Evolutionary conservation across 2,113 vertebrate species (phyloP), one percentile per base, ranked within the genome.

Genomic region (Brienomyrus brachyistius): DNA sequence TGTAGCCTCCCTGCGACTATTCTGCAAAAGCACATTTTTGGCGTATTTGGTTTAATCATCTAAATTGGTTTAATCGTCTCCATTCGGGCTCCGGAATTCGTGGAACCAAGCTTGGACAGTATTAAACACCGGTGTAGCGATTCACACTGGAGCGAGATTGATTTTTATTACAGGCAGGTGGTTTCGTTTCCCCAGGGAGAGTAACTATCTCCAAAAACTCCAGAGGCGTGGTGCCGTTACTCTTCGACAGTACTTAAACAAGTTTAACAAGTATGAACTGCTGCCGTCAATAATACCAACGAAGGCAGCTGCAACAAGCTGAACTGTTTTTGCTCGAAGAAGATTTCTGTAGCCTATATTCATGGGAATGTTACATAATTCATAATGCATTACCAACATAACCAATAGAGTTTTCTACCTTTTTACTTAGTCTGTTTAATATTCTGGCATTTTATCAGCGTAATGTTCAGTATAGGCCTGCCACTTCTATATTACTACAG

Each of bases 1-100:
- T 84, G 31, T 80, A 48, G 89, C 87, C 80, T 90, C 87, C 87
- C 40, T 74, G 6, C 89, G 87, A 82, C 40, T 15, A 27, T 85
- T 50, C 50, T 19, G 85, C n/a, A 86, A 86, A 17, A 86, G 45
- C 21, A 85, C 43, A 50, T 85, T 48, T 84, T 50, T 45, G 0
- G 23, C 17, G 9, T 77, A 62, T 66, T 77, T 40, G 70, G 13
- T 77, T 77, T 35, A 77, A 77, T 77, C 31, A 40, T 77, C 70
- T 77, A 27, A 66, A 66, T 77, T 31, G 70, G 70, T 40, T 35
- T 35, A 77, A 77, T 77, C 13, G 70, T 77, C 70, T 77, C 70
- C 70, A 40, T 35, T 77, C 31, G 70, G 70, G 70, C 31, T 40
- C 31, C 27, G 70, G 15, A 77, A 77, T 77, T 77, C 31, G 66